Conservation (phyloP, 2,888 invertebrate species). For the Agrypnus murinus region DNA sequence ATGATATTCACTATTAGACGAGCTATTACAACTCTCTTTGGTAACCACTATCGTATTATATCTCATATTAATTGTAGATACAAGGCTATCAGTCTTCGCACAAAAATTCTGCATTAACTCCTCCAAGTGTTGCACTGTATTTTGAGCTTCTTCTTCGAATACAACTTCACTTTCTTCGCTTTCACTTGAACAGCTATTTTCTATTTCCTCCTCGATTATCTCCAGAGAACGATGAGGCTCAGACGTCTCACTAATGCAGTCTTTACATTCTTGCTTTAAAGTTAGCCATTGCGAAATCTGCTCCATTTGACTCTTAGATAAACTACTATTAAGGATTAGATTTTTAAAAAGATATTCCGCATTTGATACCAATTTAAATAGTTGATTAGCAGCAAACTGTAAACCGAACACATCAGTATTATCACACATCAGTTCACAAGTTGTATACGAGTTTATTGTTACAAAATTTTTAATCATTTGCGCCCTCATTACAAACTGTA, state of each 20-base stretch:
- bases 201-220: conserved; percentile 74
- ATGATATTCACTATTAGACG: conserved; percentile 63
- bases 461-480: conserved; percentile 82
- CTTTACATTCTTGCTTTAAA: conserved; percentile 90
- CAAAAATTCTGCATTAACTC: conserved; percentile 83
- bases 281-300: conserved; percentile 89
- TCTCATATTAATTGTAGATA: conserved; percentile 69
- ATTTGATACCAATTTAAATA: conserved; percentile 87
- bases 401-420: conserved; percentile 78
- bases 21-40: conserved; percentile 65
- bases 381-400: conserved; percentile 88
- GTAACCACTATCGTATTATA: conserved; percentile 47
- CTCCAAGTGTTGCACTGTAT: conserved; percentile 82
- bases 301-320: conserved; percentile 82
- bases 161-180: conserved; percentile 69
- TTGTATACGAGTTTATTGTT: conserved; percentile 78
- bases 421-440: conserved; percentile 63
- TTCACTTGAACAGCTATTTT: conserved; percentile 66
- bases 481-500: conserved; percentile 80
- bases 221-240: conserved; percentile 73
- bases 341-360: conserved; percentile 89
- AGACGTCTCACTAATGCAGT: conserved; percentile 80
- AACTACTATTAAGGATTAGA: conserved; percentile 80
- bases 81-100: conserved; percentile 80
- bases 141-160: conserved; percentile 77